Percentiles rank a stretch among this genome's conserved stretches.
Conservation (phyloP, 2,888 invertebrate species). For the Eilema sororculum region DNA sequence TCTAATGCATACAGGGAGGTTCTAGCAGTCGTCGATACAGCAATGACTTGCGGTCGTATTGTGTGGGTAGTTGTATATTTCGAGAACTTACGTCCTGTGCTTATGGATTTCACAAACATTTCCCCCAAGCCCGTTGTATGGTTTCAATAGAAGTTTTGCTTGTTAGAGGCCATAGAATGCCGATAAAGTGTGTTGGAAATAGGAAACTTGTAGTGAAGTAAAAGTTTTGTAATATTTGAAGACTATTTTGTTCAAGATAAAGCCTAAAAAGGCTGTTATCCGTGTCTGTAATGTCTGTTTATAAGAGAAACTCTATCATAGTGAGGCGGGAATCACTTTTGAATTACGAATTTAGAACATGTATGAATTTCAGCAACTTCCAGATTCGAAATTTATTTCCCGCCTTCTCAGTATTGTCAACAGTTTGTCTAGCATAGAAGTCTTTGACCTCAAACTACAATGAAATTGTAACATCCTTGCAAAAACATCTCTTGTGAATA, state of each 20-base stretch:
- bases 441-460: no score
- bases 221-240: background rate
- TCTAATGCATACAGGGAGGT: conserved; percentile 1
- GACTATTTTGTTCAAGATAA: no score
- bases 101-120: background rate
- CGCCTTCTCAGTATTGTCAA: no score
- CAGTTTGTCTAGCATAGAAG: no score
- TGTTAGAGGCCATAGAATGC: background rate
- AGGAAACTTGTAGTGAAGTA: background rate
- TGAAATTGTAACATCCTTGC: no score
- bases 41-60: conserved; percentile 2
- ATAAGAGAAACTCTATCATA: no score
- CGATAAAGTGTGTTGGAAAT: background rate
- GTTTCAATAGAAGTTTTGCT: conserved; percentile 1
- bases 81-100: background rate
- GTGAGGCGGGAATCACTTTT: no score
- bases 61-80: conserved; percentile 2
- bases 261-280: no score
- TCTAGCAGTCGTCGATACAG: background rate
- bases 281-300: no score
- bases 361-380: no score
- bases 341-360: no score
- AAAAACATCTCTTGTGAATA: background rate
- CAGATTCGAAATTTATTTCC: no score
- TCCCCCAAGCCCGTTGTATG: background rate